phyloP scores from a whole-genome alignment of 2,113 vertebrate species.

The Pteruthius melanotis region DNA sequence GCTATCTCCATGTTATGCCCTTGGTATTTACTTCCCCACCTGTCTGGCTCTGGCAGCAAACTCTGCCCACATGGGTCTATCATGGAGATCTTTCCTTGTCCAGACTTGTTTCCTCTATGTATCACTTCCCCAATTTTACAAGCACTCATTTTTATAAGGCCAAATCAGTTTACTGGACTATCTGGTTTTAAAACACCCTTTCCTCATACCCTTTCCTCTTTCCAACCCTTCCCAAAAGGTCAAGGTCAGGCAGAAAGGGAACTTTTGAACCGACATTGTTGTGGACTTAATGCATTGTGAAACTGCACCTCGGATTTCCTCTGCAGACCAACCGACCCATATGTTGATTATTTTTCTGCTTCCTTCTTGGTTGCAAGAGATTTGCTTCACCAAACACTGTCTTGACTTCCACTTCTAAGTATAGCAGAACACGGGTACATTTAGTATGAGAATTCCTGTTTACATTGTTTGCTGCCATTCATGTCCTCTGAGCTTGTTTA shows the following conservation, averaged over 20 bases:
- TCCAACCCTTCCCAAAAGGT: background rate
- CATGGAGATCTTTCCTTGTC: background rate
- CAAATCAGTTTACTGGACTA: background rate
- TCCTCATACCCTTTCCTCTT: conserved; percentile 23
- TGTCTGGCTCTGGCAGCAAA: background rate
- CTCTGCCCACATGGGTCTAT: background rate
- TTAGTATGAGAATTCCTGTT: conserved; percentile 55
- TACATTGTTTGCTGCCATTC: conserved; percentile 32
- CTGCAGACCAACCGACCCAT: background rate
- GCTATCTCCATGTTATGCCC: background rate
- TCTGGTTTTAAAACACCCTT: background rate
- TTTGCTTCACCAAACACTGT: background rate
- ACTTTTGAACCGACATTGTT: conserved; percentile 36
- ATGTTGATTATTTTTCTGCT: conserved; percentile 36
- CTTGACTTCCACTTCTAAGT: conserved; percentile 45
- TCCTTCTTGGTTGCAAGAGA: conserved; percentile 33
- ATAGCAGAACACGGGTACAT: background rate
- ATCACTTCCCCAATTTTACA: background rate
- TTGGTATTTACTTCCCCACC: background rate
- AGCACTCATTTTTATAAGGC: background rate
- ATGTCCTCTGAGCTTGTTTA: background rate
- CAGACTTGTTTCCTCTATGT: background rate
- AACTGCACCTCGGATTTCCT: conserved; percentile 48
- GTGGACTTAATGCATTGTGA: conserved; percentile 6
- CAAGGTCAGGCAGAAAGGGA: conserved; percentile 25